Evolutionary conservation across 2,888 invertebrate species (phyloP).

Genomic region (Pseudococcus longispinus): DNA sequence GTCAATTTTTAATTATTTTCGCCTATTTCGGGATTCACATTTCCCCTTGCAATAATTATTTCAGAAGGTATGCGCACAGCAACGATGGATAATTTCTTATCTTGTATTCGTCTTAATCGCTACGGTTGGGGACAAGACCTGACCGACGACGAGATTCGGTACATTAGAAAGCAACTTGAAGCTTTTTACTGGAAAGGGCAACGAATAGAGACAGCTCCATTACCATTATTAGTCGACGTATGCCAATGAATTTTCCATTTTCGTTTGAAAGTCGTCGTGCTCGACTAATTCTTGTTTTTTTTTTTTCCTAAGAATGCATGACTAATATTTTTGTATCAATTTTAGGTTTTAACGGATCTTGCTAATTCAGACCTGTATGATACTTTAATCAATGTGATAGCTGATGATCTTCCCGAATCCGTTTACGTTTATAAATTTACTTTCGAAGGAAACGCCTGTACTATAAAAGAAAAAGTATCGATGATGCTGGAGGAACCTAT

Average conservation of each 20-base stretch:
- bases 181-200: background rate
- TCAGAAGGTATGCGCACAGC: background rate
- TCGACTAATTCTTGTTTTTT: no score
- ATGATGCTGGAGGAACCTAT: background rate
- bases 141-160: background rate
- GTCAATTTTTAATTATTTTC: background rate
- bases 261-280: no score
- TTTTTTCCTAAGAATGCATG: background rate
- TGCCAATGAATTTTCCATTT: background rate
- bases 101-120: background rate
- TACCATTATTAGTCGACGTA: background rate
- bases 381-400: background rate
- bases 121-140: slow-evolving; percentile 9
- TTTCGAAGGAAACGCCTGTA: background rate
- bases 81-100: background rate
- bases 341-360: slow-evolving; percentile 27
- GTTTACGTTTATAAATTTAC: slow-evolving; percentile 31
- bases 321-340: background rate
- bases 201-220: background rate
- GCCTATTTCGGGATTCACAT: no score
- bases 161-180: background rate
- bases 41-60: background rate
- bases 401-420: background rate
- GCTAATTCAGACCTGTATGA: background rate
- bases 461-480: background rate